These are phyloP conservation scores for Sitta europaea DNA, from an alignment of 2,113 vertebrate genomes.

Conservation along the genomic window DNA sequence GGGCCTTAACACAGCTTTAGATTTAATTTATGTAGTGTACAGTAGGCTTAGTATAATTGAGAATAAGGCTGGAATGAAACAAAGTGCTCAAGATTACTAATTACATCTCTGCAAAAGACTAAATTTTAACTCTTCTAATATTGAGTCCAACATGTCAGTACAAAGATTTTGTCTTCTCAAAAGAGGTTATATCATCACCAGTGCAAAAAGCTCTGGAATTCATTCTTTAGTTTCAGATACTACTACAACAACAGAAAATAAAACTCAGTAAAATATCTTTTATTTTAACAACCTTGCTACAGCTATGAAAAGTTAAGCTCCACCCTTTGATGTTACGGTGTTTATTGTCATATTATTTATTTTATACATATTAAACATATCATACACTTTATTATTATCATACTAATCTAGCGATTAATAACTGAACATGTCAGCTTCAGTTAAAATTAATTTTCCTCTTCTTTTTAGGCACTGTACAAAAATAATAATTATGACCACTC, in stretches of 20 bases:
- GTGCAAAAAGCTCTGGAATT: neutral
- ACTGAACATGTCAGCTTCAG: neutral
- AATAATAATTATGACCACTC: neutral
- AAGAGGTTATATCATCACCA: neutral
- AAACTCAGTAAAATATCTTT: neutral
- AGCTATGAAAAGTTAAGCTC: neutral
- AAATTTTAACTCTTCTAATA: neutral
- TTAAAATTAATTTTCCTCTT: neutral
- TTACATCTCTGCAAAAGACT: neutral
- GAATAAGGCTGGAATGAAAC: neutral
- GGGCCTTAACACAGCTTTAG: neutral
- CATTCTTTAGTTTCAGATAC: neutral
- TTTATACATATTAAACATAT: neutral
- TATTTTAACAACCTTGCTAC: neutral
- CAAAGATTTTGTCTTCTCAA: neutral
- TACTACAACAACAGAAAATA: neutral
- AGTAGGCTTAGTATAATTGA: neutral
- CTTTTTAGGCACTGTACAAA: neutral
- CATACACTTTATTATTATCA: neutral
- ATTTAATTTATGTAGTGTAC: neutral
- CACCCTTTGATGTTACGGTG: neutral
- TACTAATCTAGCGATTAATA: neutral
- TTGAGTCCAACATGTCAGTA: neutral
- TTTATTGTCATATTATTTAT: neutral
- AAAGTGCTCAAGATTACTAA: constrained; percentile 9